Conservation (phyloP, 2,797 vertebrate genomes). For the Graptemys geographica region DNA sequence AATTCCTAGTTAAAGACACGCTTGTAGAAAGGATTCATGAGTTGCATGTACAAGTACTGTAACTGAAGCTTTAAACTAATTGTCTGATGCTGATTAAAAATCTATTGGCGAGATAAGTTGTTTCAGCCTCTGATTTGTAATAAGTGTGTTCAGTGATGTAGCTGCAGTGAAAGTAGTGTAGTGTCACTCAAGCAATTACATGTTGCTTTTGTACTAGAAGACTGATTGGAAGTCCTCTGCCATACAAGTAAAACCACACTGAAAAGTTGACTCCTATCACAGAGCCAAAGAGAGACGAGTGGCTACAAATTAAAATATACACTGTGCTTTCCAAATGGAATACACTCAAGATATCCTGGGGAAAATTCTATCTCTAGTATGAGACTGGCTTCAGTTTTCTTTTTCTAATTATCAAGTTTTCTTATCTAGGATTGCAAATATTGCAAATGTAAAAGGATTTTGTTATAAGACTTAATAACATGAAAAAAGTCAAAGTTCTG, state of each 20-base stretch:
- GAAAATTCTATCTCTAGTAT: not conserved
- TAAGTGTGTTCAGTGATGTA: not conserved
- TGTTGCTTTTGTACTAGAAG: not conserved
- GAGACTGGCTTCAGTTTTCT: not conserved
- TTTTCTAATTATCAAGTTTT: not conserved
- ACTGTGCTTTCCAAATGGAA: not conserved
- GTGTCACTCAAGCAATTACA: not conserved
- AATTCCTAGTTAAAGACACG: not conserved
- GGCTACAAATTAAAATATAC: not conserved
- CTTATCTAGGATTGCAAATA: not conserved
- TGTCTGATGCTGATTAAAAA: not conserved
- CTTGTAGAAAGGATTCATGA: not conserved
- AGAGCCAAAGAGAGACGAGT: not conserved
- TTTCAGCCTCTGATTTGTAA: not conserved
- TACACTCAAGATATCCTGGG: fast-evolving
- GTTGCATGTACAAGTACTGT: not conserved
- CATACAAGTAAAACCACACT: not conserved
- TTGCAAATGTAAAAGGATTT: not conserved
- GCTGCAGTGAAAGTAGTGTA: not conserved
- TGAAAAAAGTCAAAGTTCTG: not conserved
- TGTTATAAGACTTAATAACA: not conserved
- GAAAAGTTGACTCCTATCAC: not conserved
- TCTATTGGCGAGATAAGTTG: not conserved
- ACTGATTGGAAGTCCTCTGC: not conserved
- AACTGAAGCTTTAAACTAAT: not conserved